These are phyloP conservation scores for Ptyas mucosa DNA, from an alignment of 2,113 vertebrate genomes.

Conservation along the genomic window DNA sequence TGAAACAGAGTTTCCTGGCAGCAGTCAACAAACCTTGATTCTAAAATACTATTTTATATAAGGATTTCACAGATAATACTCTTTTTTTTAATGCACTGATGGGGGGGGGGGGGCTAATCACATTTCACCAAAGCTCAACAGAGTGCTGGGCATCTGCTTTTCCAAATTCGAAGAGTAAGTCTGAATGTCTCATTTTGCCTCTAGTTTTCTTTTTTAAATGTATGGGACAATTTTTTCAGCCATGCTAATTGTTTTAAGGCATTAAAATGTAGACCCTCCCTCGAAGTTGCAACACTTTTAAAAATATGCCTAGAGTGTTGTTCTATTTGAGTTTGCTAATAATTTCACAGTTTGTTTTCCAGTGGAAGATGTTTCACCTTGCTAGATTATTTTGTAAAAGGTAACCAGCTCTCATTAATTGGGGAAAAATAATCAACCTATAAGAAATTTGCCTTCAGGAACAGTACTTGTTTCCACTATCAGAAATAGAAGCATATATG, in stretches of 20 bases:
- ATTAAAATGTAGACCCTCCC: neutral
- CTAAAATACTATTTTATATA: conserved; percentile 52
- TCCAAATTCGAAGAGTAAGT: neutral
- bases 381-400: neutral
- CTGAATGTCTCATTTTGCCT: conserved; percentile 30
- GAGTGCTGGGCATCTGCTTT: neutral
- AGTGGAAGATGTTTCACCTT: neutral
- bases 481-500: neutral
- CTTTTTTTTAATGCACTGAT: conserved; percentile 9
- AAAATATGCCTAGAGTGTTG: conserved; percentile 2
- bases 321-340: neutral
- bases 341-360: conserved; percentile 11
- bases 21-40: conserved; percentile 43
- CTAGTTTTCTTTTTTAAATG: neutral
- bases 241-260: conserved; percentile 15
- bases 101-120: neutral
- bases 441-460: neutral
- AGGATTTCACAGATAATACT: conserved; percentile 30
- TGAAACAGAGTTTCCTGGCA: conserved; percentile 62
- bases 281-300: conserved; percentile 8
- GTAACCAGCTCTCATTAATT: neutral
- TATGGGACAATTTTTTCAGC: conserved; percentile 13
- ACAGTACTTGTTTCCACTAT: neutral
- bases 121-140: neutral
- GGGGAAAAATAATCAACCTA: neutral